Base-by-base conservation (phyloP, 2,888 invertebrate genomes). In the Bombylius discolor region DNA sequence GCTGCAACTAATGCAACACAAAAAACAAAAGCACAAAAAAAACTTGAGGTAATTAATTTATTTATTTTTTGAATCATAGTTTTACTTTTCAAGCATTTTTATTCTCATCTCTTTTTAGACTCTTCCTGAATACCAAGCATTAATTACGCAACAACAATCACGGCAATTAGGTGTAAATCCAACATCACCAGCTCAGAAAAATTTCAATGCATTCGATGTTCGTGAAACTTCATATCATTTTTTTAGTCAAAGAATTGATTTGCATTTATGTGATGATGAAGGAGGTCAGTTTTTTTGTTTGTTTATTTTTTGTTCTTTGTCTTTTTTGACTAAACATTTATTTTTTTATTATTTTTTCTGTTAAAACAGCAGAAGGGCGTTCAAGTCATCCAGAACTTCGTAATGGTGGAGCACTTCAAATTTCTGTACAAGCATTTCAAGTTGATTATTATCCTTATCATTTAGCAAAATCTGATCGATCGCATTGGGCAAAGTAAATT, bases 151-250 rank as follows among this genome's bases (percentile, higher is more conserved):
- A 63, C 84, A 84, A 63, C 85, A 84, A 64, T 61, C 64, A 39
- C 61, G 56, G 13, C 70, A 77, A 67, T 5, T 63, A 68, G 59
- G 69, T 67, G 31, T 74, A 70, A 59, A 77, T 70, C 59, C 74
- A 67, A 56, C 64, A 34, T 64, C 70, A 6, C 65, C 68, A 32
- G 67, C 69, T 0, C 79, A 79, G 56, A 82, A 84, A 62, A 79
- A 89, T 73, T 96, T 94, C 75, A 81, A 84, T 39, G 81, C 83
- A 51, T 93, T 89, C 71, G 96, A 98, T 77, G 92, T 98, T n/a
- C 79, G 89, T 1, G 97, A 98, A 76, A 98, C 99, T 0, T 98
- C 97, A 0, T 96, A 97, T 77, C 99, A 99, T 73, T 84, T 99
- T 69, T 81, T 89, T 52, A 90, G 90, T 56, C 91, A 93, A 60